Conservation (phyloP, 1,140 invertebrate species). For the Bombus picipes region DNA sequence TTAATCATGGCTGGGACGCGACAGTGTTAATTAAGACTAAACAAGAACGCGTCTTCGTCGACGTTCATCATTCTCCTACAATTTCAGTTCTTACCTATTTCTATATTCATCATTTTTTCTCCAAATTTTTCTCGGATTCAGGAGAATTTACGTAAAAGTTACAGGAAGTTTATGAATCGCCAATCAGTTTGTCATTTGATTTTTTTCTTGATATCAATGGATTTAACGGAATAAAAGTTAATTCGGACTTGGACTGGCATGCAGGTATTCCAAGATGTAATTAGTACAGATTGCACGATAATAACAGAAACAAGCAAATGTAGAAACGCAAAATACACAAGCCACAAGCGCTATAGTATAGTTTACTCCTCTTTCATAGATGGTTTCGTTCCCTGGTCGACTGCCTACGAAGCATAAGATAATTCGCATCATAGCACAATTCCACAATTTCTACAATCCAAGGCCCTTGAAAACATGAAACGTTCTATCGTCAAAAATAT, state of each 20-base stretch:
- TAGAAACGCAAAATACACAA: not conserved
- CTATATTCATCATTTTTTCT: not conserved
- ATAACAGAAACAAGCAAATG: not conserved
- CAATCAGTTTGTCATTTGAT: not conserved
- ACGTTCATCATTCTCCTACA: too few species aligned
- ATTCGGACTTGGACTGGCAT: not conserved
- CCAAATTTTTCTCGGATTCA: not conserved
- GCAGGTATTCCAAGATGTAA: not conserved
- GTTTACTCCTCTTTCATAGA: slow-evolving; percentile 6
- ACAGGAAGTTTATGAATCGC: not conserved
- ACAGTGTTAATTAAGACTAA: not conserved
- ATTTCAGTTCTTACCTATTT: slow-evolving; percentile 13
- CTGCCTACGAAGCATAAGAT: slow-evolving; percentile 17
- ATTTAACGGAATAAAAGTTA: not conserved
- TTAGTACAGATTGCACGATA: not conserved
- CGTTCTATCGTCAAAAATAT: not conserved
- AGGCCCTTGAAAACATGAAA: not conserved
- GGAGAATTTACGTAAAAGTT: not conserved
- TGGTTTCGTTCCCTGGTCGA: not conserved
- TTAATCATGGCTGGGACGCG: not conserved
- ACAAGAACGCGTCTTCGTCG: not conserved
- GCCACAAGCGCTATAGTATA: slow-evolving; percentile 27
- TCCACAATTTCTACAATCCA: not conserved
- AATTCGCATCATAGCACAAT: not conserved
- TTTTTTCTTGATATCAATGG: not conserved